Evolutionary conservation across 2,113 vertebrate species (phyloP).

Genomic region (Hippocampus abdominalis): DNA sequence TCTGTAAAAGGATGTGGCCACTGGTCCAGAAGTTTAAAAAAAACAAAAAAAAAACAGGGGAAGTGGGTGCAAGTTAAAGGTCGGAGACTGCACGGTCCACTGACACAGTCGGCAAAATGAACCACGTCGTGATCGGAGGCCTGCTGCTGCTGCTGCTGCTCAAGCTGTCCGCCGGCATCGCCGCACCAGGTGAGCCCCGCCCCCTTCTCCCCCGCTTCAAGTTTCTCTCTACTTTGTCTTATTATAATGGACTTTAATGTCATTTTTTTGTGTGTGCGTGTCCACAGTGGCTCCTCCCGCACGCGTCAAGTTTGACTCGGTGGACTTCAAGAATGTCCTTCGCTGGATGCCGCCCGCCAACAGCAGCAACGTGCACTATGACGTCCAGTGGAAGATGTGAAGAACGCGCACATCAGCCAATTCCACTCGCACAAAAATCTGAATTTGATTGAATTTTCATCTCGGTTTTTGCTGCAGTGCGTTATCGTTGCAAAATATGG

Average conservation of each 20-base stretch:
- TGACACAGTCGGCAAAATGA: constrained; percentile 30
- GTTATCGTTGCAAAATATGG: neutral
- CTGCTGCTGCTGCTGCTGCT: constrained; percentile 38
- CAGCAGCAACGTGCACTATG: constrained; percentile 38
- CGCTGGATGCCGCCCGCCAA: constrained; percentile 52
- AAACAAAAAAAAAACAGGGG: constrained; percentile 23
- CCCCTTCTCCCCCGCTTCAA: no score
- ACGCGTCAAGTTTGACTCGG: constrained; percentile 63
- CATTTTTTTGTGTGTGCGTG: neutral
- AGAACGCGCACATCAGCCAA: constrained; percentile 23
- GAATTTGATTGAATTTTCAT: neutral
- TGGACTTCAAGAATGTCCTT: constrained; percentile 67
- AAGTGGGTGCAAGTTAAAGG: constrained; percentile 38
- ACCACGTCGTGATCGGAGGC: constrained; percentile 31
- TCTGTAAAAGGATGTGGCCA: constrained; percentile 2
- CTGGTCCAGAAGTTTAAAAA: neutral
- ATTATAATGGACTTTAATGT: neutral
- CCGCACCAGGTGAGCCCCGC: constrained; percentile 40
- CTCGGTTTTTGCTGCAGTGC: neutral
- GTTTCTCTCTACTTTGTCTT: neutral
- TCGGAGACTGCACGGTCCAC: neutral
- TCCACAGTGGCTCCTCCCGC: constrained; percentile 28
- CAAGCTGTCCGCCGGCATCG: neutral
- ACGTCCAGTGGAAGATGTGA: constrained; percentile 76
- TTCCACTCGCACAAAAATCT: neutral